Percentiles rank a stretch among this genome's conserved stretches.
Conservation (phyloP, 2,888 invertebrate genomes). For the Aromia moschata region DNA sequence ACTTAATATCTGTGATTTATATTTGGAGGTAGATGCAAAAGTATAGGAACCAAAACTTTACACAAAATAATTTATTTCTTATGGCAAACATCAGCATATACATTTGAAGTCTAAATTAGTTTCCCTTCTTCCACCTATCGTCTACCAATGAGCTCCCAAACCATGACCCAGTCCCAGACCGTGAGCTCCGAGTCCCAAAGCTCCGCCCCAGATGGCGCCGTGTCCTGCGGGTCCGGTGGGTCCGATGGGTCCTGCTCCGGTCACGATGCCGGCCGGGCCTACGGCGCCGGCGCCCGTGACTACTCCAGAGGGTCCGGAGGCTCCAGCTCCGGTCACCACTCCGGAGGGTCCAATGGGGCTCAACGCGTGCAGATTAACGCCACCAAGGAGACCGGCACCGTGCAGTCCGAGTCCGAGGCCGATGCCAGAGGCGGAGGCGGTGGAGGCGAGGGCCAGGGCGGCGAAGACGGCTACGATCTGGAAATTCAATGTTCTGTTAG, state of each 20-base stretch:
- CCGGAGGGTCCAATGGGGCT: conserved; percentile 37
- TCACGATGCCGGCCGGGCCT: conserved; percentile 36
- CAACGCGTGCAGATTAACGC: conserved; percentile 22
- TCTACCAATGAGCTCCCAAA: background rate
- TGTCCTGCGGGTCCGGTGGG: conserved; percentile 35
- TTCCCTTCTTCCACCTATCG: no score
- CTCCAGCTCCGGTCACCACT: conserved; percentile 40
- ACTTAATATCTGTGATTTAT: background rate
- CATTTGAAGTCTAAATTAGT: conserved; percentile 12
- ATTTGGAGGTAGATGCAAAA: background rate
- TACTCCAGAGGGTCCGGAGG: conserved; percentile 30
- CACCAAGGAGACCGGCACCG: conserved; percentile 17
- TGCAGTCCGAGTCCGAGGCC: conserved; percentile 26
- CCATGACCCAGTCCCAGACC: conserved; percentile 11
- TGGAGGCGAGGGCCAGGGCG: conserved; percentile 27
- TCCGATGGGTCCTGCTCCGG: conserved; percentile 34
- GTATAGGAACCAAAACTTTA: background rate
- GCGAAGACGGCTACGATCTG: conserved; percentile 29
- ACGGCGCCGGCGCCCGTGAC: conserved; percentile 33
- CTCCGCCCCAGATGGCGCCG: conserved; percentile 28
- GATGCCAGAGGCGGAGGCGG: conserved; percentile 32
- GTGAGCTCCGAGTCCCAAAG: conserved; percentile 1
- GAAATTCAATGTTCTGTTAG: no score
- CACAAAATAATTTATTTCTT: conserved; percentile 16
- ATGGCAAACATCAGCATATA: conserved; percentile 17